Conservation (phyloP, 2,113 vertebrate genomes). For the Crocuta crocuta region DNA sequence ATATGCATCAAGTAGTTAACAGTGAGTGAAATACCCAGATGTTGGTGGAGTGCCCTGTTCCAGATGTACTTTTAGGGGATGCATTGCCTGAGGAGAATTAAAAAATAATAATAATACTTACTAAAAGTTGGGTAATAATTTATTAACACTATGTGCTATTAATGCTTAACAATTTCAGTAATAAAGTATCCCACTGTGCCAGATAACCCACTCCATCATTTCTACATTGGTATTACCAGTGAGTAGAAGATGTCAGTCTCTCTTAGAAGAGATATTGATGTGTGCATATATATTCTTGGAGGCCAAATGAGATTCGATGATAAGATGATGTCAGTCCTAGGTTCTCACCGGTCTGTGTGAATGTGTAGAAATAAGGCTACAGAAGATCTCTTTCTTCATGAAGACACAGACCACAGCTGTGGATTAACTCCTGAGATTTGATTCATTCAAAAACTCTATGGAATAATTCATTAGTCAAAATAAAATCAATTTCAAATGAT, state of each 20-base stretch:
- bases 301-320: background rate
- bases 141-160: background rate
- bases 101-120: background rate
- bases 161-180: background rate
- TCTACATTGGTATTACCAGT: background rate
- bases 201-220: background rate
- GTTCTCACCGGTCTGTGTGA: background rate
- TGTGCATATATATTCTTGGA: background rate
- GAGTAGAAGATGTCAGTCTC: background rate
- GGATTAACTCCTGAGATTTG: background rate
- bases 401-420: background rate
- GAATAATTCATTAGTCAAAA: conserved; percentile 1
- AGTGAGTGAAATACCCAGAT: background rate
- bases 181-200: background rate
- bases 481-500: background rate
- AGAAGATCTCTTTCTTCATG: background rate
- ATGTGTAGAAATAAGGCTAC: background rate
- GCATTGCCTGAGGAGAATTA: background rate
- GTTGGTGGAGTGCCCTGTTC: background rate
- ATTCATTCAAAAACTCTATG: background rate
- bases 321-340: background rate
- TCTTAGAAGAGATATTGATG: background rate
- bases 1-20: background rate
- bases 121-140: background rate
- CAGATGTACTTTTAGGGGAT: background rate